phyloP scores from a whole-genome alignment of 2,113 vertebrate genomes.

The Platichthys stellatus region DNA sequence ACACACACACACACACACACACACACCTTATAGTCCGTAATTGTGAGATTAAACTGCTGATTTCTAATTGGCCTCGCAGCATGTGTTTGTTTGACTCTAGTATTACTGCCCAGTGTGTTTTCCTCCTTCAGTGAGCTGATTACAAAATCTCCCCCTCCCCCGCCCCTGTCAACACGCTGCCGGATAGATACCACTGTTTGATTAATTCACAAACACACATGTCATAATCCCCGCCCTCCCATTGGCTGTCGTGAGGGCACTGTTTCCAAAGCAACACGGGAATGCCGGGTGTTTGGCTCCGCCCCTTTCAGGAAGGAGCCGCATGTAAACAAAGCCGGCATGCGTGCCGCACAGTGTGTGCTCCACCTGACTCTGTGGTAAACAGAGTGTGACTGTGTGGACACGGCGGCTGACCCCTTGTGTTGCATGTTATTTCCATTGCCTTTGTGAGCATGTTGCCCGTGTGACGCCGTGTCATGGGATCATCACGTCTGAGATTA shows the following conservation, averaged over 20 bases:
- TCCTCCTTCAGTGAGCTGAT: constrained; percentile 72
- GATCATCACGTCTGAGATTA: not conserved
- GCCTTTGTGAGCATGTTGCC: constrained; percentile 5
- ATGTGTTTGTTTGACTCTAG: constrained; percentile 59
- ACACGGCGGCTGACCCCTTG: constrained; percentile 26
- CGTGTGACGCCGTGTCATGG: not conserved
- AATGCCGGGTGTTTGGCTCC: constrained; percentile 60
- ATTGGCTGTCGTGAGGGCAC: constrained; percentile 66
- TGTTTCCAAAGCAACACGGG: constrained; percentile 81
- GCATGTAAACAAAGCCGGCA: constrained; percentile 75
- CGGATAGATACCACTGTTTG: constrained; percentile 55
- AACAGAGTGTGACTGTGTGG: constrained; percentile 58
- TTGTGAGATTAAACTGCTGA: constrained; percentile 47
- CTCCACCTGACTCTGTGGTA: constrained; percentile 33
- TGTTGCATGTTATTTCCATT: constrained; percentile 48
- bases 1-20: not conserved
- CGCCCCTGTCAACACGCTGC: constrained; percentile 42
- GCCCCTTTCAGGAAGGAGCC: constrained; percentile 73
- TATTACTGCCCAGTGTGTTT: constrained; percentile 58
- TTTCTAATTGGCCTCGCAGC: constrained; percentile 56
- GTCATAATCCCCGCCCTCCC: constrained; percentile 63
- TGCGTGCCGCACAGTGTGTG: constrained; percentile 45
- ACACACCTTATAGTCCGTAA: constrained; percentile 15
- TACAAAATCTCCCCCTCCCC: constrained; percentile 44
- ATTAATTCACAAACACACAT: constrained; percentile 63